A percentile compares a stretch with the other conserved stretches of the same genome.
phyloP scores from a whole-genome alignment of 2,797 vertebrate species.

The Orestias chungarensis region DNA sequence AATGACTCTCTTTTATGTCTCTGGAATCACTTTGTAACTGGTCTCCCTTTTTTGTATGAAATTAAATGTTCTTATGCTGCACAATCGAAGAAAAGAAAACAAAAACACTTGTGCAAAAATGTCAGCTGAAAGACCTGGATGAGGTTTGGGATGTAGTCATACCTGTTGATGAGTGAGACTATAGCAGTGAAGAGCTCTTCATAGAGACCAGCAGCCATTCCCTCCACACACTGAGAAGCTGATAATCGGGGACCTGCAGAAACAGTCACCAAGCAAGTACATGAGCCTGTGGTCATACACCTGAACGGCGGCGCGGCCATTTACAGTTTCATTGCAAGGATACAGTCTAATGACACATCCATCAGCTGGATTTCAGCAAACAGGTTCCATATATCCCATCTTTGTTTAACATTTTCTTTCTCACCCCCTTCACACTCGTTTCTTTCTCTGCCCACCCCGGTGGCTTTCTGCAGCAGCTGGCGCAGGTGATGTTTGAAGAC shows the following conservation, averaged over 20 bases:
- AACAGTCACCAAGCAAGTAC: neutral
- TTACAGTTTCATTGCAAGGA: neutral
- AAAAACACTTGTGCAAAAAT: neutral
- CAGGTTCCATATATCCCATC: neutral
- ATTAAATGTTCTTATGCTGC: neutral
- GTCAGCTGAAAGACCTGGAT: neutral
- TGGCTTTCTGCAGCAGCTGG: slow-evolving; percentile 87
- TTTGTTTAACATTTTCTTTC: neutral
- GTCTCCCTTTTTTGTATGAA: neutral
- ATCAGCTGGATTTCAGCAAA: neutral
- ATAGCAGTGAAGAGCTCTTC: slow-evolving; percentile 89
- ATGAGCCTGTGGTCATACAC: neutral
- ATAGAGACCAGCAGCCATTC: slow-evolving; percentile 92
- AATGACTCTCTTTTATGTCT: neutral
- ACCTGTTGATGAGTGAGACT: slow-evolving; percentile 96
- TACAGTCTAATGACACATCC: neutral
- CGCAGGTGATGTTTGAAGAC: slow-evolving; percentile 96
- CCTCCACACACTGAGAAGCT: slow-evolving; percentile 88
- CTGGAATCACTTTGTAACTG: neutral
- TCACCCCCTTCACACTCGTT: slow-evolving; percentile 73
- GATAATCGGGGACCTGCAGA: slow-evolving; percentile 87
- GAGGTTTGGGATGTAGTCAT: neutral
- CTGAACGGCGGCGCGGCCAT: neutral
- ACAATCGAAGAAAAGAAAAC: no score
- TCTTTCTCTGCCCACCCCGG: slow-evolving; percentile 68